Percentiles rank a stretch among this genome's conserved stretches.
phyloP scores from a whole-genome alignment of 2,113 vertebrate genomes.

The Australoheros scitulus region DNA sequence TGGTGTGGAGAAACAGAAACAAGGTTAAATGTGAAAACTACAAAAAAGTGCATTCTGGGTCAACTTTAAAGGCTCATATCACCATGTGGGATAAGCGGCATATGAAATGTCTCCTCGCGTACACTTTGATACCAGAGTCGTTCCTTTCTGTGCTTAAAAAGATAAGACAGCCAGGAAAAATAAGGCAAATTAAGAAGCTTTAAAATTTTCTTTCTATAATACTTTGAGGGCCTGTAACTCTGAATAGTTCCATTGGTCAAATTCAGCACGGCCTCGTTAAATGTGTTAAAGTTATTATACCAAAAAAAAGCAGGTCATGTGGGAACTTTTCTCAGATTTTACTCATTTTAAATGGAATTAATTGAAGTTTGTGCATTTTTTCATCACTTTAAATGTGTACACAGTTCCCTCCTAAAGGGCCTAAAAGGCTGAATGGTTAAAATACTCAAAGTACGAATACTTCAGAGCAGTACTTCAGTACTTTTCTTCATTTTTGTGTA shows the following conservation, averaged over 20 bases:
- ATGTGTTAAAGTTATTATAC: not conserved
- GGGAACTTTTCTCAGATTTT: not conserved
- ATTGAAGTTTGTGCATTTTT: not conserved
- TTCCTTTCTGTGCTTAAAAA: not conserved
- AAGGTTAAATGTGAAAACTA: not conserved
- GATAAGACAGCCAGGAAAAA: not conserved
- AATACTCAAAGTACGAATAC: not conserved
- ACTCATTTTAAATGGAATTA: fast-evolving
- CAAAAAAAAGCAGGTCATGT: not conserved
- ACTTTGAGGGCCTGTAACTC: not conserved
- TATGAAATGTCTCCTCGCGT: fast-evolving
- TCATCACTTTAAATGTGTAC: no score
- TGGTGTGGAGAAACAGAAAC: not conserved
- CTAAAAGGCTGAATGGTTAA: not conserved
- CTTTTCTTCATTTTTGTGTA: not conserved
- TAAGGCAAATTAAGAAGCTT: not conserved
- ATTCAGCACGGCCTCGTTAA: fast-evolving
- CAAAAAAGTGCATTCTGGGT: no score
- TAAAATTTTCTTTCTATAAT: not conserved
- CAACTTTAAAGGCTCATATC: no score
- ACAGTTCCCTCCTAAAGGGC: no score
- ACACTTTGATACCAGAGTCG: not conserved
- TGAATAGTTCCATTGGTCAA: not conserved
- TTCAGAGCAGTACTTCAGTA: not conserved
- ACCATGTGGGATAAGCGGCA: no score